Evolutionary conservation across 2,113 vertebrate genomes (phyloP).

Genomic region (Procapra przewalskii): DNA sequence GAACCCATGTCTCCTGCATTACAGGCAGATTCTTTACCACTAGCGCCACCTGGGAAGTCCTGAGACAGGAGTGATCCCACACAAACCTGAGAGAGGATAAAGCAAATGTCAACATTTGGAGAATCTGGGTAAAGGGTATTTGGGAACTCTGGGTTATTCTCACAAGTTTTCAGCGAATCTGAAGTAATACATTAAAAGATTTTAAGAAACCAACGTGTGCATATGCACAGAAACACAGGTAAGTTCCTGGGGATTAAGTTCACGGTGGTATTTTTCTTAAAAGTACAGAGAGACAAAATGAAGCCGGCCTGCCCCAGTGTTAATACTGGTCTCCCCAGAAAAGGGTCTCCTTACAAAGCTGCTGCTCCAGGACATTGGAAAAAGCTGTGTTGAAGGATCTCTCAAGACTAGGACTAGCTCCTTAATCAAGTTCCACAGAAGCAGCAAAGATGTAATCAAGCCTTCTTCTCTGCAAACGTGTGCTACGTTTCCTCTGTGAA

Average conservation of each 20-base stretch:
- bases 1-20: neutral
- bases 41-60: neutral
- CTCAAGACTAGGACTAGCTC: neutral
- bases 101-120: neutral
- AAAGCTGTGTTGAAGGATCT: neutral
- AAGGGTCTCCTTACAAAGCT: neutral
- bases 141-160: neutral
- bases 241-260: neutral
- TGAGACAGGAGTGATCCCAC: neutral
- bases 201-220: neutral
- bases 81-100: neutral
- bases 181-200: neutral
- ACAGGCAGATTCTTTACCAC: neutral
- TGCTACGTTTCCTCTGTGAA: neutral
- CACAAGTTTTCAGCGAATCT: neutral
- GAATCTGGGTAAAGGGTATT: neutral
- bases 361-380: neutral
- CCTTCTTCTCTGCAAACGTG: neutral
- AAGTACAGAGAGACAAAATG: neutral
- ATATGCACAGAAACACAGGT: neutral
- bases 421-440: conserved; percentile 32
- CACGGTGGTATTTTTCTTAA: neutral
- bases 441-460: neutral
- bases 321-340: neutral
- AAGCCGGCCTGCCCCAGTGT: neutral